phyloP scores from a whole-genome alignment of 2,797 vertebrate genomes.

The Urosaurus nigricauda region DNA sequence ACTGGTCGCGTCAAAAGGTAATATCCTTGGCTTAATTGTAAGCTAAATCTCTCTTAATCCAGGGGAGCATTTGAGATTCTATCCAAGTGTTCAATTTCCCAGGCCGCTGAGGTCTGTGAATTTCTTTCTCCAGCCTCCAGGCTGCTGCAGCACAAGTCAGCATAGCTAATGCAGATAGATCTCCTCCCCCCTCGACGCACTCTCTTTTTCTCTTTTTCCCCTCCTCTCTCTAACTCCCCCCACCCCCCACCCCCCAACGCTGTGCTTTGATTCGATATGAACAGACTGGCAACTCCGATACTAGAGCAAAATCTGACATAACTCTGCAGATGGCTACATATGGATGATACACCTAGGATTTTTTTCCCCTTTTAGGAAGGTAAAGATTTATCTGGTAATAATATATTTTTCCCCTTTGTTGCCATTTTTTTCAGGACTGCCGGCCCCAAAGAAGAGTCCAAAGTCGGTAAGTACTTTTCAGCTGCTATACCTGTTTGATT shows the following conservation, averaged over 20 bases:
- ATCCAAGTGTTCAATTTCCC: constrained; percentile 81
- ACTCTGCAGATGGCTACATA: constrained; percentile 84
- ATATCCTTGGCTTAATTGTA: constrained; percentile 93
- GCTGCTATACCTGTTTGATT: constrained; percentile 65
- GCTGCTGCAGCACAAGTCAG: constrained; percentile 88
- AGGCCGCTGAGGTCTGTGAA: constrained; percentile 81
- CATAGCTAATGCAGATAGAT: constrained; percentile 91
- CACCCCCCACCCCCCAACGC: constrained; percentile 59
- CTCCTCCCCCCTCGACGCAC: constrained; percentile 65
- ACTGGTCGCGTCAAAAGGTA: constrained; percentile 83
- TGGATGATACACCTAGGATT: constrained; percentile 80
- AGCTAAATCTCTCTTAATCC: constrained; percentile 92
- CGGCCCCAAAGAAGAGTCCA: constrained; percentile 97
- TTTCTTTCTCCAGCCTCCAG: constrained; percentile 82
- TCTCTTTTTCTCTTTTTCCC: constrained; percentile 36
- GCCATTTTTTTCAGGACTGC: constrained; percentile 93
- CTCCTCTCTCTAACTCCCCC: constrained; percentile 61
- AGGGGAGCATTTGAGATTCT: constrained; percentile 90
- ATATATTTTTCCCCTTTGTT: constrained; percentile 85
- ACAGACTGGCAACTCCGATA: constrained; percentile 80
- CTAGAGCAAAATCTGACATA: constrained; percentile 79
- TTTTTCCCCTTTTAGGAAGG: constrained; percentile 79
- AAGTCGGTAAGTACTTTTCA: constrained; percentile 94
- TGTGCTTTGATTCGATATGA: constrained; percentile 82
- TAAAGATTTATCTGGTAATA: constrained; percentile 79